Conservation (phyloP, 2,113 vertebrate genomes). For the Gallinago media region DNA sequence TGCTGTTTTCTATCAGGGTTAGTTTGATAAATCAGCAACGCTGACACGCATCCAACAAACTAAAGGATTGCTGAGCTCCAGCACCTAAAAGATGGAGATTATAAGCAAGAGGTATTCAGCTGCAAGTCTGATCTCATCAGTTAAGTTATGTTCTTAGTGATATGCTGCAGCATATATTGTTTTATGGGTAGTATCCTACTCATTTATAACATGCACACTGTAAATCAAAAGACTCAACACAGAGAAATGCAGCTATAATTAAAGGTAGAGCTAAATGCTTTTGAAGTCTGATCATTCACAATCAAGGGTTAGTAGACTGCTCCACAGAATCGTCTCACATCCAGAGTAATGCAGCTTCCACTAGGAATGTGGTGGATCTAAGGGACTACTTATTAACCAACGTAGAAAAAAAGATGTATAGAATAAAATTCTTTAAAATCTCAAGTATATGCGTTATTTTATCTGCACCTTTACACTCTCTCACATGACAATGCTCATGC, state of each 20-base stretch:
- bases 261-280: background rate
- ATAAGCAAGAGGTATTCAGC: background rate
- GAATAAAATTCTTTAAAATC: background rate
- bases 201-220: background rate
- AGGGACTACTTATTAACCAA: background rate
- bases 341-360: fast-evolving
- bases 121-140: background rate
- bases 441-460: background rate
- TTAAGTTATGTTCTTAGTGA: background rate
- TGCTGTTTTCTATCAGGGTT: background rate
- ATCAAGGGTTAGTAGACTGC: background rate
- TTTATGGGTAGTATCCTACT: background rate
- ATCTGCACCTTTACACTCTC: background rate
- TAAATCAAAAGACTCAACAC: background rate
- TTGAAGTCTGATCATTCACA: background rate
- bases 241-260: background rate
- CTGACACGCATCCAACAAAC: background rate
- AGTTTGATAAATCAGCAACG: background rate
- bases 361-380: fast-evolving
- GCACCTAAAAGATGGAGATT: conserved; percentile 2
- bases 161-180: background rate
- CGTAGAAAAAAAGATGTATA: fast-evolving
- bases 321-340: fast-evolving
- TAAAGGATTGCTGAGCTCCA: background rate
- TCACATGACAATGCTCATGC: fast-evolving